Evolutionary conservation across 1,140 invertebrate genomes (phyloP).

Genomic region (Cotesia typhae): DNA sequence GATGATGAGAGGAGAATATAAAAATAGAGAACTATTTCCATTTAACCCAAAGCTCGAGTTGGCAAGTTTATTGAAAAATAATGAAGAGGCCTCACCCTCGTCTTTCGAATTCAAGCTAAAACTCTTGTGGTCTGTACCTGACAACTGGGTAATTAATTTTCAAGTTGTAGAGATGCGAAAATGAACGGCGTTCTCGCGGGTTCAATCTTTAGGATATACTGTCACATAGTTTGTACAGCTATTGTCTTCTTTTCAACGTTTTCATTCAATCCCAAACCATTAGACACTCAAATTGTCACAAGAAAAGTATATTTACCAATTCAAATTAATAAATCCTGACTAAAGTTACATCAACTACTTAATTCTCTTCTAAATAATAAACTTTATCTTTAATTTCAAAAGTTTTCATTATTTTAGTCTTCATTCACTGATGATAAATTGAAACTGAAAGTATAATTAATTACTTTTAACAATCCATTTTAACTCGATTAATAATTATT

Average conservation of each 20-base stretch:
- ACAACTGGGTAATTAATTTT: constrained; percentile 46
- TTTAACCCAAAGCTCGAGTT: constrained; percentile 11
- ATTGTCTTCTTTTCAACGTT: constrained; percentile 11
- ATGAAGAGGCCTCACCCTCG: constrained; percentile 31
- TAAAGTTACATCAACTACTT: too few relatives aligned
- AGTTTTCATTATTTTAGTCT: too few relatives aligned
- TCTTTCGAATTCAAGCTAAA: constrained; percentile 11
- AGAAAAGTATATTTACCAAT: too few relatives aligned
- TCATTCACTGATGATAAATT: too few relatives aligned
- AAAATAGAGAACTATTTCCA: constrained; percentile 24
- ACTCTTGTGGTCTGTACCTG: constrained; percentile 35
- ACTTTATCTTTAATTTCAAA: too few relatives aligned
- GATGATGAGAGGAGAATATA: constrained; percentile 4
- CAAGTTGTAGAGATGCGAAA: constrained; percentile 38
- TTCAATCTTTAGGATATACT: constrained; percentile 33
- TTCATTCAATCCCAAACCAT: not conserved
- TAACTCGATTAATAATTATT: too few relatives aligned
- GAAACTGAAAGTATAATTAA: too few relatives aligned
- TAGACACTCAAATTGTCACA: too few relatives aligned
- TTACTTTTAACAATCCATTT: too few relatives aligned
- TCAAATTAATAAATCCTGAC: too few relatives aligned
- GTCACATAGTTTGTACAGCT: constrained; percentile 2
- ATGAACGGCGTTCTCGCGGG: constrained; percentile 30
- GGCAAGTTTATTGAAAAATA: constrained; percentile 37
- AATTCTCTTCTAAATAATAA: too few relatives aligned